These are phyloP conservation scores for Tenualosa thibaudeaui DNA, from an alignment of 2,797 vertebrate genomes.

Conservation along the genomic window DNA sequence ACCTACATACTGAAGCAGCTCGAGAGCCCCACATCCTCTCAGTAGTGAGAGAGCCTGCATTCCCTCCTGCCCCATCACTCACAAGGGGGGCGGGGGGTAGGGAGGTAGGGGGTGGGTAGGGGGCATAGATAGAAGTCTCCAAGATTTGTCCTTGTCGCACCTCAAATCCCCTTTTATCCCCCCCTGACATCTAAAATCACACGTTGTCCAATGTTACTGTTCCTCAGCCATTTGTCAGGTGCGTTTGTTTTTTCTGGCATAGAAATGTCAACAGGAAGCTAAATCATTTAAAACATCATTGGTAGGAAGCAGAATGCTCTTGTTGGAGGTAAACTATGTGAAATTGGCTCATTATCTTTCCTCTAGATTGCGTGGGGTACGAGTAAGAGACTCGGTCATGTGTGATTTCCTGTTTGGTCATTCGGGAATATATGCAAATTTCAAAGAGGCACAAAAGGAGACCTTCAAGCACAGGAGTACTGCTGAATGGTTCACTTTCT, in stretches of 20 bases:
- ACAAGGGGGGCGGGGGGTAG: not conserved
- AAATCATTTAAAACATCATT: not conserved
- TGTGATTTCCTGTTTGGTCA: not conserved
- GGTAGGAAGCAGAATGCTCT: not conserved
- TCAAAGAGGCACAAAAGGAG: not conserved
- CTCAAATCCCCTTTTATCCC: slow-evolving; percentile 18
- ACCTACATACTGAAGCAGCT: slow-evolving; percentile 13
- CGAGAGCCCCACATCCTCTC: not conserved
- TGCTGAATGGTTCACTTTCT: not conserved
- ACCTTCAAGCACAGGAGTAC: not conserved
- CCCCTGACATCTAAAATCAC: slow-evolving; percentile 14
- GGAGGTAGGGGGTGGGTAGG: no score
- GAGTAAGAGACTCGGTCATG: not conserved
- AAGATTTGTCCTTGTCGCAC: slow-evolving; percentile 10
- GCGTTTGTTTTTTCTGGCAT: not conserved
- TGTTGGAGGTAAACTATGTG: not conserved
- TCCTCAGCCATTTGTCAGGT: slow-evolving; percentile 16
- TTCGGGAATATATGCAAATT: not conserved
- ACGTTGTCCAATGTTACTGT: not conserved
- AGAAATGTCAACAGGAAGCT: slow-evolving; percentile 5
- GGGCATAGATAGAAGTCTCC: slow-evolving; percentile 3
- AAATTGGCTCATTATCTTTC: not conserved
- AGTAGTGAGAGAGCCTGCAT: not conserved
- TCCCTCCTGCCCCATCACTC: not conserved
- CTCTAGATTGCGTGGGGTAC: not conserved